Evolutionary conservation across 53 echinoderm and acorn worm genomes (phyloP), one percentile per base, ranked within the genome.

Genomic region (Paracentrotus lividus): DNA sequence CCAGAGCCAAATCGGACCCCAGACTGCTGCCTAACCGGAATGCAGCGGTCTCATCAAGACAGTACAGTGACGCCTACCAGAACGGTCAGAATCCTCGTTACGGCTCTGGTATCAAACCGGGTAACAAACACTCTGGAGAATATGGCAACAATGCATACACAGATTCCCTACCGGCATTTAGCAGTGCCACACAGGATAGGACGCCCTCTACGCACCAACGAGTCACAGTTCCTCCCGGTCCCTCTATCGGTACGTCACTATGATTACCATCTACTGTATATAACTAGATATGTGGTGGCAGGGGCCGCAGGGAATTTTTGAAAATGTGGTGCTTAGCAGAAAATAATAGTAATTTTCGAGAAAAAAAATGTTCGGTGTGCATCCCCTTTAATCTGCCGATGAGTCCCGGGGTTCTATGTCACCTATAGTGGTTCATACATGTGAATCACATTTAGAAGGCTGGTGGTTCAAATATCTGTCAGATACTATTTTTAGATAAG

Each of bases 71-170:
- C 4, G 64, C 3, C 38, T 65, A 66, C 31, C 90, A 43, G n/a
- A 49, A 27, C 26, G 32, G 44, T 1, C 61, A 45, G 3, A 9
- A 20, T 27, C 20, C 90, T 23, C 66, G 90, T 3, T 43, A 26
- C 18, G 64, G 89, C 64, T 45, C 43, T 31, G 49, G 61, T 0
- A 21, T 43, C 23, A 90, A 90, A 65, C 61, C 38, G 2, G 31
- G 12, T 8, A 32, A 53, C 54, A 88, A 38, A 36, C 43, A 42
- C 44, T 42, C 24, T n/a, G 42, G 66, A 23, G 90, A 90, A 1
- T 90, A 90, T 34, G 64, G 66, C 5, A 90, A 90, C 49, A 64
- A 42, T 32, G 90, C 64, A 24, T 90, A 90, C 90, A 65, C 66
- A 3, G 90, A 90, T 44, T 24, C 38, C 24, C 14, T 90, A 34